phyloP scores from a whole-genome alignment of 1,140 invertebrate species.

The Brachionus sp. region DNA sequence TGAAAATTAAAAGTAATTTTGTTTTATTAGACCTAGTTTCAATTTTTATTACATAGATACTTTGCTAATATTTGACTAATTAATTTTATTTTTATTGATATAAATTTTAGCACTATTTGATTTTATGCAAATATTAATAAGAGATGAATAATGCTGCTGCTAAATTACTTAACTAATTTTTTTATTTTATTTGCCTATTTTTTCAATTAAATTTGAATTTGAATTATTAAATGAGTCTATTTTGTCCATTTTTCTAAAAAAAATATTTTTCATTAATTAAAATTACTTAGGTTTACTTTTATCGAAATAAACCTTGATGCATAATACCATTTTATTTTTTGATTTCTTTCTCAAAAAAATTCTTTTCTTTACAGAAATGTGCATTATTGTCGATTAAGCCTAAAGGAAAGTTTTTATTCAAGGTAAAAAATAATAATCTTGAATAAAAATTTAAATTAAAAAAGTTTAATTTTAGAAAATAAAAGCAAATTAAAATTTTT shows the following conservation, averaged over 20 bases:
- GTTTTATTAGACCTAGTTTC: neutral
- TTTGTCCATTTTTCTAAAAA: neutral
- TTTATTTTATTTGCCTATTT: neutral
- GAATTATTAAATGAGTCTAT: neutral
- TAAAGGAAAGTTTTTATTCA: too few relatives aligned
- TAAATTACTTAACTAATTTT: neutral
- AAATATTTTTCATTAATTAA: neutral
- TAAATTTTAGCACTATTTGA: neutral
- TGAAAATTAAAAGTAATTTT: slow-evolving; percentile 7
- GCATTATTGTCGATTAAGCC: too few relatives aligned
- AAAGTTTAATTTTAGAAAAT: too few relatives aligned
- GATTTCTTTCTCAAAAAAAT: neutral
- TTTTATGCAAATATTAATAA: neutral
- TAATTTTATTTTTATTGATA: neutral
- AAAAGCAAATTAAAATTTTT: too few relatives aligned
- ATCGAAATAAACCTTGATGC: neutral
- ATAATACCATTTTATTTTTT: too few relatives aligned
- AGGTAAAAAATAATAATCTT: too few relatives aligned
- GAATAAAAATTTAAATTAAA: too few relatives aligned
- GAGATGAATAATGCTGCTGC: neutral
- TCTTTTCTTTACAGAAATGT: too few relatives aligned
- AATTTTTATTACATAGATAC: neutral
- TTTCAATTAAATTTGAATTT: neutral
- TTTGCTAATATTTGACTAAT: neutral
- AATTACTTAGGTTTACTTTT: neutral